Base-by-base conservation (phyloP, 2,888 invertebrate genomes). In the Lycocerus yunnanus region DNA sequence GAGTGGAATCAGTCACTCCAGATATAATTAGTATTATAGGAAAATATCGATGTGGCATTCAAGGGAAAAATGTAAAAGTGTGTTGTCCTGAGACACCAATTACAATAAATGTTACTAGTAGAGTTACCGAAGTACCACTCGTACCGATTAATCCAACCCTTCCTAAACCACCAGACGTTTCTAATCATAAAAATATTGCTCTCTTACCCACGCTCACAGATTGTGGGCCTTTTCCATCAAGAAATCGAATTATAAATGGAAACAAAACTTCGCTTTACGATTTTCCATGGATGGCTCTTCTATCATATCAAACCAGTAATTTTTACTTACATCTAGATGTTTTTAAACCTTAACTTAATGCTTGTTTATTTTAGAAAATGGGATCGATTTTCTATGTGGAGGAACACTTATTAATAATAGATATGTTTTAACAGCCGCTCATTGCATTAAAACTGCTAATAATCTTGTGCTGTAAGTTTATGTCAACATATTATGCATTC, bases 251-350 rank as follows among this genome's bases (percentile, higher is more conserved):
- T 67, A 63, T 67, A 21, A 89, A 90, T 2, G 94, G 94, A 0
- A 88, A 90, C 63, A 86, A 88, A 76, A 91, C 94, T 0, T 84
- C 84, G 0, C 83, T 93, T 4, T 90, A 89, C 58, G 92, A 94
- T 79, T 93, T 90, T 85, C 94, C 94, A 0, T 94, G 94, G 94
- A 92, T 94, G 93, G 93, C 91, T 0, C 86, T 94, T 1, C 83
- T 94, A 14, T 89, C 90, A 1, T 94, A 93, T 73, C 68, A 82
- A 11, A 81, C 79, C 4, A 77, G 83, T 66, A 43, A 72, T 6
- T 78, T 9, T 10, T 10, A 10, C n/a, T n/a, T 24, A 24, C 21
- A 24, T 21, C 1, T 21, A 21, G 21, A 10, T 24, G 11, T 10
- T 24, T 0, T 24, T 24, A 2, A 3, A 3, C 0, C 3, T 24